A percentile compares a stretch with the other conserved stretches of the same genome.
Conservation (phyloP, 2,888 invertebrate genomes). For the Diadromus collaris region DNA sequence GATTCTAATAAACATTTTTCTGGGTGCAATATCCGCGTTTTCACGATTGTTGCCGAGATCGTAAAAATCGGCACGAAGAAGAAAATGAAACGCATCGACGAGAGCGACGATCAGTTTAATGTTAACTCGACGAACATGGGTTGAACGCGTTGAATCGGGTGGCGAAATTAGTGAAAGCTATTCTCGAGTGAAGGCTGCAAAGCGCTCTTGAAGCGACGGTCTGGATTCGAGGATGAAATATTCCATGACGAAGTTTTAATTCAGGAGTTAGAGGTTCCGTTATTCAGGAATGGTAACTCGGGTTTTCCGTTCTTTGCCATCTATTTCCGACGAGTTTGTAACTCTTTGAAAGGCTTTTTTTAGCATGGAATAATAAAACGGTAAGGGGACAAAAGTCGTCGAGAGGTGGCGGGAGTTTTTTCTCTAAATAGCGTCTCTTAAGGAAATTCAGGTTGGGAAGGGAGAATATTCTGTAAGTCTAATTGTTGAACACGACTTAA, state of each 20-base stretch:
- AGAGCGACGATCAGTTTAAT: background rate
- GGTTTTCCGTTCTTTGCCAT: background rate
- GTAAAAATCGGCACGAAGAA: background rate
- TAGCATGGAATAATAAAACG: background rate
- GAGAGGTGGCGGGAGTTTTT: too few relatives aligned
- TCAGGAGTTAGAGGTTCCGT: background rate
- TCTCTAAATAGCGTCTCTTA: too few relatives aligned
- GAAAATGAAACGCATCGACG: background rate
- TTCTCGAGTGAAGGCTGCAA: background rate
- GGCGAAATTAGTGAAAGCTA: background rate
- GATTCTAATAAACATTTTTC: too few relatives aligned
- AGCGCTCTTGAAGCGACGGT: background rate
- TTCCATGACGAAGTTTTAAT: conserved; percentile 8
- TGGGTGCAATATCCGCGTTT: background rate
- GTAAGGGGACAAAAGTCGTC: too few relatives aligned
- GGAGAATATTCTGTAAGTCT: too few relatives aligned
- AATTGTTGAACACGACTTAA: too few relatives aligned
- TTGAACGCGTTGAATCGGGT: background rate
- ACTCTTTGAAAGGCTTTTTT: background rate
- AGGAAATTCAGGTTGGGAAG: too few relatives aligned
- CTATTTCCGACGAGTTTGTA: background rate
- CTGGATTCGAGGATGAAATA: background rate
- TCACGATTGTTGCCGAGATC: background rate
- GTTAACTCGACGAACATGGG: background rate
- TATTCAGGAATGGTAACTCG: background rate